Base-by-base conservation (phyloP, 2,888 invertebrate species). In the Dastarcus helophoroides region DNA sequence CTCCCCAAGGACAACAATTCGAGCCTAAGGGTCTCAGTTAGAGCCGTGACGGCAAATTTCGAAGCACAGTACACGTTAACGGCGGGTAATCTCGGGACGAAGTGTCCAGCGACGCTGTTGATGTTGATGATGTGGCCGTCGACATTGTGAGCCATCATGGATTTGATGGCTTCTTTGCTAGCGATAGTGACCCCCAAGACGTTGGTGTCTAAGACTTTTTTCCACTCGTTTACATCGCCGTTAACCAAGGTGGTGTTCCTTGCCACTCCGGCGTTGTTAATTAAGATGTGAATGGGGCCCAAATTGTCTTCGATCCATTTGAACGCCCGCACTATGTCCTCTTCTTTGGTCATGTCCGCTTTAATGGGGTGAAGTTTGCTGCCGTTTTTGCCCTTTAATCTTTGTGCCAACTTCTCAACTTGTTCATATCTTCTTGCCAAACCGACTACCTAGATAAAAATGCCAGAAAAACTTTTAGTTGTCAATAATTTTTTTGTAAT, bases 51-150 rank as follows among this genome's bases (percentile, higher is more conserved):
- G 3, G 45, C 47, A 30, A 31, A 34, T 32, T 47, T 47, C 2
- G 42, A 41, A 10, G 45, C 41, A 2, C 39, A 29, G 24, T 47
- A 47, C 6, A 44, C 37, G 26, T 42, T 44, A 8, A 42, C 23
- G 3, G 36, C 24, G 1, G 50, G 51, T 19, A 47, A 30, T 16
- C 40, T 24, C 4, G 42, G 33, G 3, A 50, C 41, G 6, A 35
- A 33, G 29, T 53, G 53, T 2, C 54, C 54, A 4, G 43, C 37
- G 14, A 50, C 34, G 25, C 52, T 52, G 29, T 52, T 53, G 1
- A 54, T 47, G 27, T 54, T 48, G 3, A 54, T 43, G 12, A 54
- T 47, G 26, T 54, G 51, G 0, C 54, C 54, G 10, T 46, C 44
- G 4, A 51, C 41, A 24, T 46, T 40, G 22, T 48, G 37, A 13